Percentiles rank a stretch among this genome's conserved stretches.
These are phyloP conservation scores for Mercenaria mercenaria DNA, from an alignment of 1,140 invertebrate genomes.

Conservation along the genomic window DNA sequence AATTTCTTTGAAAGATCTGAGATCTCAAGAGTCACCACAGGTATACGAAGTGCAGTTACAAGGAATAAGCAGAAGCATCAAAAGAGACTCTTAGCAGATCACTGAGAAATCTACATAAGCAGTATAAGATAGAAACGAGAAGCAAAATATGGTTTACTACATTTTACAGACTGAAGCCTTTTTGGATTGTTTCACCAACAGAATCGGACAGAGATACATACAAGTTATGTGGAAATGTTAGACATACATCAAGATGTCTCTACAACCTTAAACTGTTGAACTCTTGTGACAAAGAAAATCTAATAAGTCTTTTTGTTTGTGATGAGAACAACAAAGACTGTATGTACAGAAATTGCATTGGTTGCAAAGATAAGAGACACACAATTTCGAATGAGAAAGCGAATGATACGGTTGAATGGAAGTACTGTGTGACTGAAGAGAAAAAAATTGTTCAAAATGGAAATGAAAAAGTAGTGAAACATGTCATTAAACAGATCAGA, in stretches of 20 bases:
- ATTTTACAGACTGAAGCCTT: conserved; percentile 24
- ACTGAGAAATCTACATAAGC: not conserved
- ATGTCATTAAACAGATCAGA: not conserved
- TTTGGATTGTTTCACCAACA: conserved; percentile 1
- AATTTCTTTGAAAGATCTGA: not conserved
- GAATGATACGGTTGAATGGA: conserved; percentile 23
- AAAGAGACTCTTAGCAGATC: not conserved
- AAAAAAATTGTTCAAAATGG: not conserved
- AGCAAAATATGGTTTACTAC: not conserved
- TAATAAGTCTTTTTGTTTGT: conserved; percentile 12
- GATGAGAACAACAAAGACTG: conserved; percentile 1
- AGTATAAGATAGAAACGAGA: not conserved
- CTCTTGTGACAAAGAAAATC: not conserved
- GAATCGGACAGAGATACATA: conserved; percentile 27
- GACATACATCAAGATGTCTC: not conserved
- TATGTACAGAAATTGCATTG: conserved; percentile 25
- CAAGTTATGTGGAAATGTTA: conserved; percentile 17
- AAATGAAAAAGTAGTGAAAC: not conserved
- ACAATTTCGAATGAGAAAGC: not conserved
- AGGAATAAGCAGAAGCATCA: not conserved
- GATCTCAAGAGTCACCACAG: conserved; percentile 5
- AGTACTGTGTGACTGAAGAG: conserved; percentile 12
- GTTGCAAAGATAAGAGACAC: not conserved
- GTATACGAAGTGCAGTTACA: not conserved
- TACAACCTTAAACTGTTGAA: not conserved